These are phyloP conservation scores for Wasmannia auropunctata DNA, from an alignment of 1,140 invertebrate genomes.

Conservation along the genomic window DNA sequence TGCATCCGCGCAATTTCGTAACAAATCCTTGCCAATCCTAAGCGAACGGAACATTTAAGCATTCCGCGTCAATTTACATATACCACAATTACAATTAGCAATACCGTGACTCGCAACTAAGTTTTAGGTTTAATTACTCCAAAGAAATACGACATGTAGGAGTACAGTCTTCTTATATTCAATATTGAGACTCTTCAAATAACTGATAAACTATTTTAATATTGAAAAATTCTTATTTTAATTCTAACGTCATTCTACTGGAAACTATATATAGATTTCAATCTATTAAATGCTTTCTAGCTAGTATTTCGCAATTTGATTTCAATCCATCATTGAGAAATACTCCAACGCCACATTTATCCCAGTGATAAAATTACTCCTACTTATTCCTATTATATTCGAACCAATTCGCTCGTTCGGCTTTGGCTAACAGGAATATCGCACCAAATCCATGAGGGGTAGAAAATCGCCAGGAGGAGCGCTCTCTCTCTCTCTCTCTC, in stretches of 20 bases:
- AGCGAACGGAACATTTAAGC: background rate
- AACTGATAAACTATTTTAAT: background rate
- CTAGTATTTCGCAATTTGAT: background rate
- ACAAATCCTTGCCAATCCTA: background rate
- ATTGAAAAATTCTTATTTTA: no score
- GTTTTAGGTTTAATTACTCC: background rate
- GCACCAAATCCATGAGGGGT: background rate
- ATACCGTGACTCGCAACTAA: background rate
- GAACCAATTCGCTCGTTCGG: background rate
- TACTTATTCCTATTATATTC: constrained; percentile 6
- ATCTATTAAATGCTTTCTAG: background rate
- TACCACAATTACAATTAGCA: background rate
- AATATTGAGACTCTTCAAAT: background rate
- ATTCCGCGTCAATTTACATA: background rate
- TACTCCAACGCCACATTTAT: background rate
- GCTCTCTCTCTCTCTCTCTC: no score
- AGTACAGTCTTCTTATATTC: no score
- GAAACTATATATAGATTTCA: no score
- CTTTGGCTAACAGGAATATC: constrained; percentile 14
- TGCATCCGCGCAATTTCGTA: background rate
- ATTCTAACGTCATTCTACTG: no score
- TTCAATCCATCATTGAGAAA: background rate
- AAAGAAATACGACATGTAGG: no score
- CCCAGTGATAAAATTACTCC: background rate
- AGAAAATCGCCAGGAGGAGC: constrained; percentile 28